These are phyloP conservation scores for Protosalanx chinensis DNA, from an alignment of 2,797 vertebrate genomes.

Conservation along the genomic window DNA sequence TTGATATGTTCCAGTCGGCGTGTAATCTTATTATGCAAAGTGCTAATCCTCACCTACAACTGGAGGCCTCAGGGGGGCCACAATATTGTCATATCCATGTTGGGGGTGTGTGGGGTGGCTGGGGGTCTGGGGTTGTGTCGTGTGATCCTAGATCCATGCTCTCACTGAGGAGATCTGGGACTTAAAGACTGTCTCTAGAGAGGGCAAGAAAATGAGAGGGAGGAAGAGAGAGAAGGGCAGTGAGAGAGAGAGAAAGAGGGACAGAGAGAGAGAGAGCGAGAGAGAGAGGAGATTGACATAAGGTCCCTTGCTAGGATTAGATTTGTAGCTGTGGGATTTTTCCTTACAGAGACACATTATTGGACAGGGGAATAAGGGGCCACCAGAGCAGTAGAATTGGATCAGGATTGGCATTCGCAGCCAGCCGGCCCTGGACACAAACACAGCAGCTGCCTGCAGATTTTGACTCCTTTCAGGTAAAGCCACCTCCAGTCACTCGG, in stretches of 20 bases:
- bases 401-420: conserved; percentile 85
- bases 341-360: conserved; percentile 93
- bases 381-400: conserved; percentile 86
- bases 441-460: conserved; percentile 88
- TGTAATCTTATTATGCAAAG: conserved; percentile 97
- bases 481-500: conserved; percentile 88
- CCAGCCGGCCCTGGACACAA: conserved; percentile 68
- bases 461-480: conserved; percentile 89
- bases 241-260: neutral
- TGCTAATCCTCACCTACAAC: conserved; percentile 91
- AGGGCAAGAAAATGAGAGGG: conserved; percentile 24
- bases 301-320: conserved; percentile 85
- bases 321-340: conserved; percentile 90
- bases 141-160: conserved; percentile 90
- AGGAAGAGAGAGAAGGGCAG: neutral
- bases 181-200: conserved; percentile 86
- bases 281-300: conserved; percentile 86
- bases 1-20: conserved; percentile 93
- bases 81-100: conserved; percentile 93
- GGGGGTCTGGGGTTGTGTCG: conserved; percentile 78
- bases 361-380: conserved; percentile 91
- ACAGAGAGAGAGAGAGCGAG: conserved; percentile 53
- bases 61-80: conserved; percentile 78
- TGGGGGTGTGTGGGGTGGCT: conserved; percentile 77
- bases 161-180: conserved; percentile 84